Evolutionary conservation across 2,888 invertebrate genomes (phyloP), one percentile per base, ranked within the genome.

Genomic region (Platycheirus albimanus): DNA sequence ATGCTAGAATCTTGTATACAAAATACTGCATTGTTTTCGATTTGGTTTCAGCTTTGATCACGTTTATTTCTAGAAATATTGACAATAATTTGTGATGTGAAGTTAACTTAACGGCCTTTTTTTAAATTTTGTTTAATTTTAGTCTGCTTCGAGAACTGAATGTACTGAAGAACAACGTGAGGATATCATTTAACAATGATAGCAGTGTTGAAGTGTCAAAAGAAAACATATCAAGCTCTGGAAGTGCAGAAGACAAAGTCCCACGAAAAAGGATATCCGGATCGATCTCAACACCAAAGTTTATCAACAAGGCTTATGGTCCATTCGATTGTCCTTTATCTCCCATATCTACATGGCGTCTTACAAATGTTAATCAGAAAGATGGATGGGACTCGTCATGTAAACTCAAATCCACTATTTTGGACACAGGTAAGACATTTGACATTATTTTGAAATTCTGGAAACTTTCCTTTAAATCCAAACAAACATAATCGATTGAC

Each of bases 191-290:
- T 24, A 90, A 90, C 69, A 87, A 88, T 30, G 88, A 90, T 64
- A 89, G 89, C 1, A 90, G 89, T 69, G 85, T 88, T 17, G 90
- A 90, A 78, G 89, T 87, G 17, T 87, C 87, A 58, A 85, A 76
- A 11, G 49, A 33, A 5, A 75, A 70, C 24, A 45, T 85, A 33
- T 38, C 63, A 2, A 69, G 45, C 20, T 10, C 13, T 2, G 8
- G 33, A 11, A 51, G 30, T 1, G 11, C 11, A n/a, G 38, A 52
- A 2, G 41, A 41, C 0, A 28, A 33, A n/a, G 1, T n/a, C 4
- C n/a, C 19, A 8, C 19, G 30, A 10, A 61, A 19, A 19, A 30
- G 61, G 8, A 61, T 2, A 33, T 56, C 56, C 4, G 76, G 54
- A 15, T 77, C 84, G 0, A 86, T 88, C 24, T 89, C 89, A 11